These are phyloP conservation scores for Callopanchax toddi DNA, from an alignment of 2,113 vertebrate genomes.

Conservation along the genomic window DNA sequence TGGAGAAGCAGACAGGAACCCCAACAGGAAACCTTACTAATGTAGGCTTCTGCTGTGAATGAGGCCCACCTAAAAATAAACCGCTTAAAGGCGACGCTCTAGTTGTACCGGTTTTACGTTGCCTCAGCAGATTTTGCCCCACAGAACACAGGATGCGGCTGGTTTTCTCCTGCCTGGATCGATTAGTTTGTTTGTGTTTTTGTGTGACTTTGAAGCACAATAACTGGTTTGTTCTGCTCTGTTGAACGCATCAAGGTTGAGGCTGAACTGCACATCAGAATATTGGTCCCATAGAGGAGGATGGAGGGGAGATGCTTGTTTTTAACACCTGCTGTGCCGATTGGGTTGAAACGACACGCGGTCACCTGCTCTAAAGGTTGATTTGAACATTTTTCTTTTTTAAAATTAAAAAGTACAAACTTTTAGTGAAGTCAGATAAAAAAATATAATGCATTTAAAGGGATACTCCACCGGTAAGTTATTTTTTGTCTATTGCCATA, in stretches of 20 bases:
- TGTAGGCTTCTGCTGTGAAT: not conserved
- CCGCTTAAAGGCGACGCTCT: not conserved
- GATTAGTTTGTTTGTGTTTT: not conserved
- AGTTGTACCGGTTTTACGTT: not conserved
- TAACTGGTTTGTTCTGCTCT: slow-evolving; percentile 1
- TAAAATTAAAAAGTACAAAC: too few species aligned
- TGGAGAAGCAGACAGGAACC: slow-evolving; percentile 5
- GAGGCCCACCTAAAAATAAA: slow-evolving; percentile 6
- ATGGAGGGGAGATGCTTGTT: not conserved
- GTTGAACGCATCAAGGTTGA: slow-evolving; percentile 1
- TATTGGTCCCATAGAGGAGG: too few species aligned
- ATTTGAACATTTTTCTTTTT: too few species aligned
- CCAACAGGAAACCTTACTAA: slow-evolving; percentile 4
- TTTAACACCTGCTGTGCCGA: too few species aligned
- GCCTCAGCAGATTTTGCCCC: not conserved
- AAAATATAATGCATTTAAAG: too few species aligned
- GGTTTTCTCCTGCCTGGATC: not conserved
- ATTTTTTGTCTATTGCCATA: too few species aligned
- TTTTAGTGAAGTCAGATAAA: too few species aligned
- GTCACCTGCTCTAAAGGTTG: too few species aligned
- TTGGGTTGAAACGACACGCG: too few species aligned
- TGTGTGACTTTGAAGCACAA: not conserved
- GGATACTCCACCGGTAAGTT: too few species aligned
- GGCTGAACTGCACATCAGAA: too few species aligned
- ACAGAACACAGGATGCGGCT: not conserved